These are phyloP conservation scores for Autographa gamma DNA, from an alignment of 2,888 invertebrate species.

Conservation along the genomic window DNA sequence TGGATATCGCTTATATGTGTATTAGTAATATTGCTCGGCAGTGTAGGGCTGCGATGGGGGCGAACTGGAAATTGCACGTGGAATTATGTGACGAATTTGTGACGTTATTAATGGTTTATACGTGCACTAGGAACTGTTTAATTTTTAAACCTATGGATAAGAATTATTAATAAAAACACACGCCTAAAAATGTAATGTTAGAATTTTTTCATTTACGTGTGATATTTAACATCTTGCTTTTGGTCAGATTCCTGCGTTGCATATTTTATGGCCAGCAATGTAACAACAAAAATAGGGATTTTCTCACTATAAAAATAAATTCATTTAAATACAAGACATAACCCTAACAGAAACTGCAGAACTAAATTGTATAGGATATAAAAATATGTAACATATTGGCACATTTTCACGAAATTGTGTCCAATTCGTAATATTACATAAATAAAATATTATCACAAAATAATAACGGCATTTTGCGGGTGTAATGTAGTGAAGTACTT, in stretches of 20 bases:
- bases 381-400: conserved; percentile 41
- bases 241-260: no score
- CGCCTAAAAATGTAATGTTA: no score
- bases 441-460: conserved; percentile 42
- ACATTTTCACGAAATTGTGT: conserved; percentile 44
- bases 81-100: conserved; percentile 30
- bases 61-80: conserved; percentile 22
- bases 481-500: conserved; percentile 18
- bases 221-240: no score
- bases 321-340: not conserved
- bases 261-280: not conserved
- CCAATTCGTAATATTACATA: conserved; percentile 36
- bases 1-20: conserved; percentile 76
- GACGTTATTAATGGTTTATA: not conserved
- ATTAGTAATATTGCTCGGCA: conserved; percentile 68
- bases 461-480: conserved; percentile 21
- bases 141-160: not conserved
- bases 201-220: no score
- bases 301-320: not conserved
- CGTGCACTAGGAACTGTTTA: not conserved
- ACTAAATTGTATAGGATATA: conserved; percentile 44
- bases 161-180: no score
- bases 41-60: conserved; percentile 49
- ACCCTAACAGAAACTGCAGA: conserved; percentile 40
- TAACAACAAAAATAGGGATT: not conserved